Evolutionary conservation across 2,113 vertebrate genomes (phyloP).

Genomic region (Pelvicachromis taeniatus): DNA sequence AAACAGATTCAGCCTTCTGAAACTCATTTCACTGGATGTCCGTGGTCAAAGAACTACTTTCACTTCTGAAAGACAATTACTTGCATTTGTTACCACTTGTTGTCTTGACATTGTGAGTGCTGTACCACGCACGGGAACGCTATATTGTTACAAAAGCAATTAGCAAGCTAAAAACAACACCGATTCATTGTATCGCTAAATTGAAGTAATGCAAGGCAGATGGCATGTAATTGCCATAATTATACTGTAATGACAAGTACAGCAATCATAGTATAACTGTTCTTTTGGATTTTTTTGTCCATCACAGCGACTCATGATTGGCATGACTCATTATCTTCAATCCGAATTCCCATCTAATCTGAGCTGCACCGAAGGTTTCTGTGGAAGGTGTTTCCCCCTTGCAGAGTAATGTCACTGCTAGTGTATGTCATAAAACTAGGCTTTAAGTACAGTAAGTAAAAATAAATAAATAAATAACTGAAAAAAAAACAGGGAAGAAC

Average conservation of each 20-base stretch:
- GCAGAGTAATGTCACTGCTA: background rate
- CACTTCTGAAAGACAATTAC: slow-evolving; percentile 16
- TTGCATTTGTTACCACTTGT: background rate
- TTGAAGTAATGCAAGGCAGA: slow-evolving; percentile 1
- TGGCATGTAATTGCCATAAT: slow-evolving; percentile 39
- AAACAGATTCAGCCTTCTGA: background rate
- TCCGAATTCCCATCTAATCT: background rate
- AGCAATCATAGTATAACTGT: slow-evolving; percentile 4
- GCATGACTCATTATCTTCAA: background rate
- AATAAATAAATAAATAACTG: accelerated
- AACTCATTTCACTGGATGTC: background rate
- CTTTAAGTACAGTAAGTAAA: background rate
- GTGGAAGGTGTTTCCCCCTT: background rate
- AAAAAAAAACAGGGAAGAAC: background rate
- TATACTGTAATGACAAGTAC: background rate
- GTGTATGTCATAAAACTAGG: background rate
- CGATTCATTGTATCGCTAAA: background rate
- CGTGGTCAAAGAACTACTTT: background rate
- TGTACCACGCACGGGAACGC: background rate
- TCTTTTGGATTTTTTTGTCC: background rate
- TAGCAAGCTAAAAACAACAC: slow-evolving; percentile 11
- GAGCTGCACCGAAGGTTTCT: background rate
- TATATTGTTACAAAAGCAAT: slow-evolving; percentile 16
- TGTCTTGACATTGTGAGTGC: background rate
- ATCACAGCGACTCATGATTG: background rate